Evolutionary conservation across 2,888 invertebrate species (phyloP).

Genomic region (Crocallis elinguaria): DNA sequence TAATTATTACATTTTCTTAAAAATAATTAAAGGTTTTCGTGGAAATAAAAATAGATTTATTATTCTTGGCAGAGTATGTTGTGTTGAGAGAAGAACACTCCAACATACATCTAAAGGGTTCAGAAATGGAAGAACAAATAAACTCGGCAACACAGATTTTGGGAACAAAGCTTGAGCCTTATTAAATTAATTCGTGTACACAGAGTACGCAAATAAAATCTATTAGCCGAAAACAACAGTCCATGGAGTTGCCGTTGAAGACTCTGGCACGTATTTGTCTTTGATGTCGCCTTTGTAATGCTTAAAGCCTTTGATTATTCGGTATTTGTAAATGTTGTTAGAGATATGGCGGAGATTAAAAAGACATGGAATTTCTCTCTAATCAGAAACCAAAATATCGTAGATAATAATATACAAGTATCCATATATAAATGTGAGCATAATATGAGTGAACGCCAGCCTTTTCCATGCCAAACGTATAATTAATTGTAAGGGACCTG

Average conservation of each 20-base stretch:
- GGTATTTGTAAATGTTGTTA: slow-evolving; percentile 3
- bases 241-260: slow-evolving; percentile 8
- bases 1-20: too few species aligned
- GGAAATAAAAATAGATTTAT: neutral
- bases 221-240: slow-evolving; percentile 22
- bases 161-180: slow-evolving; percentile 21
- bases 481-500: too few species aligned
- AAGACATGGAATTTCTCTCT: neutral
- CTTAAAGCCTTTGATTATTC: slow-evolving; percentile 14
- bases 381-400: too few species aligned
- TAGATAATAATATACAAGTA: too few species aligned
- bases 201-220: slow-evolving; percentile 20
- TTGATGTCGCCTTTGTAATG: slow-evolving; percentile 23
- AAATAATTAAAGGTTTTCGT: neutral
- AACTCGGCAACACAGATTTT: slow-evolving; percentile 22
- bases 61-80: slow-evolving; percentile 8
- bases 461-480: too few species aligned
- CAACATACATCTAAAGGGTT: slow-evolving; percentile 27
- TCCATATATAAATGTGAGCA: too few species aligned
- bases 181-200: slow-evolving; percentile 27
- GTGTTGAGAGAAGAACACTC: slow-evolving; percentile 34
- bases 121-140: slow-evolving; percentile 23
- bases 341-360: neutral
- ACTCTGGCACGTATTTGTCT: slow-evolving; percentile 17
- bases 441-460: too few species aligned